These are phyloP conservation scores for Boulengeromyrus knoepffleri DNA, from an alignment of 2,113 vertebrate species.

Conservation along the genomic window DNA sequence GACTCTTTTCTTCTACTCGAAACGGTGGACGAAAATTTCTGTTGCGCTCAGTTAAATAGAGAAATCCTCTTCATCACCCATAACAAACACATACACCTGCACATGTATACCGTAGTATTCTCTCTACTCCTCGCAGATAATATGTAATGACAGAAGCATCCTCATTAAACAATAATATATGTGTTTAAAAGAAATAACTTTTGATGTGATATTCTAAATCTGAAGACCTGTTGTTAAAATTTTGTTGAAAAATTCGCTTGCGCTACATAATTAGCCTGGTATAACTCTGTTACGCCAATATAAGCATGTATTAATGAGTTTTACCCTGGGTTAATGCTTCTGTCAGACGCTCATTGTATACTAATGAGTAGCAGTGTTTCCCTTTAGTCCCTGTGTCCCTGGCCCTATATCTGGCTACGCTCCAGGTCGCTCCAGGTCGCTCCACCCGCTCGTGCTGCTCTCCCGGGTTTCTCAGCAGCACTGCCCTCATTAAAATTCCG, in stretches of 20 bases:
- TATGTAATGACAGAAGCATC: neutral
- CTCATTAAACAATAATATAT: neutral
- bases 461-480: neutral
- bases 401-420: neutral
- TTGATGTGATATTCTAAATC: neutral
- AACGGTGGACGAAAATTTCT: neutral
- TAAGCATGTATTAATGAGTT: neutral
- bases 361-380: neutral
- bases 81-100: neutral
- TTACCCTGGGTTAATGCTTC: neutral
- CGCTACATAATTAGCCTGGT: neutral
- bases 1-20: neutral
- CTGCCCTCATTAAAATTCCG: conserved; percentile 7
- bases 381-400: neutral
- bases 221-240: neutral
- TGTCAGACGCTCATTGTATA: neutral
- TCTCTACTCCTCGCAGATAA: neutral
- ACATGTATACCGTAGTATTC: neutral
- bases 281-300: neutral
- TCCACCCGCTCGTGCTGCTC: neutral
- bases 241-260: neutral
- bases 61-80: neutral
- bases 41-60: neutral
- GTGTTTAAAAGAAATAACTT: neutral
- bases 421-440: neutral